Conservation (phyloP, 1,140 invertebrate species). For the Drosophila subpulchrella region DNA sequence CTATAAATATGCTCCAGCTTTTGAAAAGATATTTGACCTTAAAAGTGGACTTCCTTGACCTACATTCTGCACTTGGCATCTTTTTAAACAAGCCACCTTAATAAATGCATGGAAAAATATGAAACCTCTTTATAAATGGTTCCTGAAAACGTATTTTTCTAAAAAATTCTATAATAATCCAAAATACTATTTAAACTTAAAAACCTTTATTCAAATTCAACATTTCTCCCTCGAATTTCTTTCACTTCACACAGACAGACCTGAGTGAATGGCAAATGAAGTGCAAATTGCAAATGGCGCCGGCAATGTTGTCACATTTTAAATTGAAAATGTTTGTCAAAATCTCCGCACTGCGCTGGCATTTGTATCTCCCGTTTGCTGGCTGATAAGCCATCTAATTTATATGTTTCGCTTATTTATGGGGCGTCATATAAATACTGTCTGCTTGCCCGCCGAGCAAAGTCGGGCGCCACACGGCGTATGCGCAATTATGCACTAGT, state of each 20-base stretch:
- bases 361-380: constrained; percentile 24
- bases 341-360: constrained; percentile 9
- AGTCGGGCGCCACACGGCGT: constrained; percentile 14
- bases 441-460: not conserved
- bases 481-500: constrained; percentile 40
- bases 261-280: constrained; percentile 58
- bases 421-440: constrained; percentile 18
- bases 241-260: not conserved
- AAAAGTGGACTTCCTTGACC: no score
- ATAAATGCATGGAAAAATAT: no score
- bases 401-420: constrained; percentile 45
- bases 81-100: no score
- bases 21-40: no score
- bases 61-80: no score
- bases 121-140: no score
- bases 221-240: not conserved
- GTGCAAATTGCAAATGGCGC: constrained; percentile 40
- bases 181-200: no score
- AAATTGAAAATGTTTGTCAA: constrained; percentile 80
- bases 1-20: no score
- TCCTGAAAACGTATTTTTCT: no score
- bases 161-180: no score
- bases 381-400: constrained; percentile 54
- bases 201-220: no score
- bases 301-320: constrained; percentile 62